phyloP scores from a whole-genome alignment of 2,888 invertebrate genomes.

The Cabera pusaria region DNA sequence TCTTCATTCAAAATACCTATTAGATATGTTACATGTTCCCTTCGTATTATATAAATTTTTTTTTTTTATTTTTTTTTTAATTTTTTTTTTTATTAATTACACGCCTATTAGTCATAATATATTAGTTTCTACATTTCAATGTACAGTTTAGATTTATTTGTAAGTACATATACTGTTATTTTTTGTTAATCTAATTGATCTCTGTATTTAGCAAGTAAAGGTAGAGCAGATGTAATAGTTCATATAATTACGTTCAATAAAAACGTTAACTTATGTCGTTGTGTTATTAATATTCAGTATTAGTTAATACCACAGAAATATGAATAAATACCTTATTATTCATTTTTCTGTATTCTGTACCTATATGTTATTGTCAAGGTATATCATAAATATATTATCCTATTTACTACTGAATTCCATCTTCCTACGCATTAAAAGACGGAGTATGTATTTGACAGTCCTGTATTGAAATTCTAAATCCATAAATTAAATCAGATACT shows the following conservation, averaged over 20 bases:
- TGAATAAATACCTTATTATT: too few species aligned
- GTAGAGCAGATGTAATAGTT: conserved; percentile 69
- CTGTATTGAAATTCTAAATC: conserved; percentile 32
- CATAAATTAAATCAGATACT: conserved; percentile 46
- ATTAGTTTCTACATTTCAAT: conserved; percentile 47
- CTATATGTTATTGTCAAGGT: too few species aligned
- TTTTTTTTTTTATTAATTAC: too few species aligned
- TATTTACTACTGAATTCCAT: too few species aligned
- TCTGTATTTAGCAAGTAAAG: conserved; percentile 53
- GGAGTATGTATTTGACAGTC: conserved; percentile 14
- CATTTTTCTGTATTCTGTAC: too few species aligned
- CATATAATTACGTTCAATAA: conserved; percentile 78
- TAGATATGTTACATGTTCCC: conserved; percentile 32
- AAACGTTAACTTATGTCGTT: conserved; percentile 66
- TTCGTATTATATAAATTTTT: conserved; percentile 33
- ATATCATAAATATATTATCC: too few species aligned
- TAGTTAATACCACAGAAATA: too few species aligned
- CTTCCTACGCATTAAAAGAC: conserved; percentile 6
- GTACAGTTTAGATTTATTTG: conserved; percentile 50
- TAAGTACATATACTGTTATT: conserved; percentile 42
- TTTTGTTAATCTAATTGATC: conserved; percentile 55
- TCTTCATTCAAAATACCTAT: conserved; percentile 20
- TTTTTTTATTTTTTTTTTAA: too few species aligned
- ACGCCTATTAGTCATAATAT: conserved; percentile 37
- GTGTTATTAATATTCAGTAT: conserved; percentile 38